These are phyloP conservation scores for Aptenodytes patagonicus DNA, from an alignment of 2,113 vertebrate genomes.

Conservation along the genomic window DNA sequence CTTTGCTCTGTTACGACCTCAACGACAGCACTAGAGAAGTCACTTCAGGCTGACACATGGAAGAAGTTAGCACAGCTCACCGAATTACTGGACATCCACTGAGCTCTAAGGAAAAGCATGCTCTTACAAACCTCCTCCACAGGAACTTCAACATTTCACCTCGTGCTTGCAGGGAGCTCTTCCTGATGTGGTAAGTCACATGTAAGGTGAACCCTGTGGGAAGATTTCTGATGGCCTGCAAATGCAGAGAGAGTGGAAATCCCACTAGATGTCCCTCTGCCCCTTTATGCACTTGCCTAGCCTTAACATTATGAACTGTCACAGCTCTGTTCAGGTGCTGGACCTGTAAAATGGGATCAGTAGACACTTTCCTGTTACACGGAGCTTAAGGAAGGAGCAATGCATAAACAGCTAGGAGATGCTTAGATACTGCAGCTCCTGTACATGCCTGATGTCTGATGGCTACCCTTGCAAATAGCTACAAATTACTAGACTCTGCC, in stretches of 20 bases:
- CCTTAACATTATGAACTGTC: background rate
- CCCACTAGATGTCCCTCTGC: constrained; percentile 55
- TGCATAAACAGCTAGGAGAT: background rate
- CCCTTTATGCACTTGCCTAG: background rate
- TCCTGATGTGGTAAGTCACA: background rate
- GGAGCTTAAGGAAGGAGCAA: background rate
- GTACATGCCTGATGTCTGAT: background rate
- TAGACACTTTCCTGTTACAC: background rate
- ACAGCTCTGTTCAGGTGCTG: background rate
- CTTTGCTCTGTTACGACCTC: background rate
- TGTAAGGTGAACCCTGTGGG: background rate
- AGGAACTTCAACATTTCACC: background rate
- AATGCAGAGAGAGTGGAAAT: background rate
- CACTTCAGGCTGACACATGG: background rate
- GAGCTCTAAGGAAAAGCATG: background rate
- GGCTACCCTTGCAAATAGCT: background rate
- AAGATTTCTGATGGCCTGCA: background rate
- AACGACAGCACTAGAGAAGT: background rate
- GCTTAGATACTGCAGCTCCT: background rate
- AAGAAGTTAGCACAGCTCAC: background rate
- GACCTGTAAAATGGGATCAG: background rate
- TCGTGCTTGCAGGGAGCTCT: background rate
- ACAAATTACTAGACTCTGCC: background rate
- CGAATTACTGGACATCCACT: background rate
- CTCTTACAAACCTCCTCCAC: background rate